A percentile compares a stretch with the other conserved stretches of the same genome.
Conservation (phyloP, 2,797 vertebrate species). For the Petrocephalus schoutedeni region DNA sequence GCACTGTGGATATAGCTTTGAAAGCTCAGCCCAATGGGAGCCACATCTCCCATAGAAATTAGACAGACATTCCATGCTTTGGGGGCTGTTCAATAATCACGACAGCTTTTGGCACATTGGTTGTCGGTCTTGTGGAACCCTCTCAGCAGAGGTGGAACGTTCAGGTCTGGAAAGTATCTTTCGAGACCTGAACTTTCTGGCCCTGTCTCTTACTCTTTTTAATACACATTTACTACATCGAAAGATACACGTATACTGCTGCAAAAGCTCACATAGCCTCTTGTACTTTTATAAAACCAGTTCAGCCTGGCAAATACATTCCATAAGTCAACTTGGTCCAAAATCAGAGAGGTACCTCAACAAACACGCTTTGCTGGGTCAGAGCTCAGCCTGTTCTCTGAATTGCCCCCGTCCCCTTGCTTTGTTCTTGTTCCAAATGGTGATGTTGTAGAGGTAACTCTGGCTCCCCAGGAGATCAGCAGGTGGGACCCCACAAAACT, state of each 20-base stretch:
- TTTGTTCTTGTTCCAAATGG: background rate
- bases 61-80: background rate
- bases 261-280: constrained; percentile 17
- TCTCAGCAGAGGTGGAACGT: too few relatives aligned
- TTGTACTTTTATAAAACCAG: background rate
- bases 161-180: too few relatives aligned
- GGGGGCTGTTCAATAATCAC: background rate
- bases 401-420: background rate
- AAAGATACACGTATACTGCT: background rate
- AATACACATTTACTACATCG: background rate
- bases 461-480: background rate
- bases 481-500: background rate
- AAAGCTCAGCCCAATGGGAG: background rate
- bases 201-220: background rate
- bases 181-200: too few relatives aligned
- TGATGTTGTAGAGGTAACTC: background rate
- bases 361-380: background rate
- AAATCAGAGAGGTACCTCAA: background rate
- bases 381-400: background rate
- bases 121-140: background rate
- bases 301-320: background rate
- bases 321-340: background rate
- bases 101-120: background rate
- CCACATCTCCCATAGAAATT: background rate
- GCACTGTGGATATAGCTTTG: background rate